phyloP scores from a whole-genome alignment of 2,797 vertebrate species.

The Cossypha heuglini region DNA sequence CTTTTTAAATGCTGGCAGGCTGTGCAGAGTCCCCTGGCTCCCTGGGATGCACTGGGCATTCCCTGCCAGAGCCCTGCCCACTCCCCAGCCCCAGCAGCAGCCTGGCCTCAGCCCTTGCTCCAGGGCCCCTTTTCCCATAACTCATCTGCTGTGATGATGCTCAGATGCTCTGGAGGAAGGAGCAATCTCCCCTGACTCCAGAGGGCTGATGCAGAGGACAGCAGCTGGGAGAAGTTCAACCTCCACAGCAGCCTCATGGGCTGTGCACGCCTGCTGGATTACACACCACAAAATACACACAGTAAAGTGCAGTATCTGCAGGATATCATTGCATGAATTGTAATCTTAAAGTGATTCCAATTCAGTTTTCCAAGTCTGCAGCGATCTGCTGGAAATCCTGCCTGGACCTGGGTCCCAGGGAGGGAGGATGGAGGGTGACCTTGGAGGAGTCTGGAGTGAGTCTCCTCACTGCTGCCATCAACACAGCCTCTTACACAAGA shows the following conservation, averaged over 20 bases:
- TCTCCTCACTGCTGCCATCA: neutral
- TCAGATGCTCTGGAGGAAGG: neutral
- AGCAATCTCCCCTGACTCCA: neutral
- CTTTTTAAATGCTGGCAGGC: neutral
- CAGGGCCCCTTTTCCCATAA: neutral
- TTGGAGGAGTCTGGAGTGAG: neutral
- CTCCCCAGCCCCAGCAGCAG: neutral
- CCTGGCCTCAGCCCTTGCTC: neutral
- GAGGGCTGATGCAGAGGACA: neutral
- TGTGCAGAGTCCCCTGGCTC: neutral
- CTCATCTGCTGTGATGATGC: neutral
- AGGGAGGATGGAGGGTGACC: neutral
- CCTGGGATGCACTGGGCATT: neutral
- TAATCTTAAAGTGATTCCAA: neutral
- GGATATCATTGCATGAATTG: neutral
- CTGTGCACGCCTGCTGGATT: neutral
- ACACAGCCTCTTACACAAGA: too few relatives aligned
- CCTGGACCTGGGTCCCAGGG: fast-evolving
- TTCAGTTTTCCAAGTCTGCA: neutral
- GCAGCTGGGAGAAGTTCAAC: neutral
- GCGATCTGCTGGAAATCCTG: neutral
- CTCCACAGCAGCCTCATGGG: neutral
- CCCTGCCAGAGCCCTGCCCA: neutral
- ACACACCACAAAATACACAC: neutral
- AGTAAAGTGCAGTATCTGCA: neutral